Base-by-base conservation (phyloP, 2,888 invertebrate genomes). In the Agrilus cyanescens region DNA sequence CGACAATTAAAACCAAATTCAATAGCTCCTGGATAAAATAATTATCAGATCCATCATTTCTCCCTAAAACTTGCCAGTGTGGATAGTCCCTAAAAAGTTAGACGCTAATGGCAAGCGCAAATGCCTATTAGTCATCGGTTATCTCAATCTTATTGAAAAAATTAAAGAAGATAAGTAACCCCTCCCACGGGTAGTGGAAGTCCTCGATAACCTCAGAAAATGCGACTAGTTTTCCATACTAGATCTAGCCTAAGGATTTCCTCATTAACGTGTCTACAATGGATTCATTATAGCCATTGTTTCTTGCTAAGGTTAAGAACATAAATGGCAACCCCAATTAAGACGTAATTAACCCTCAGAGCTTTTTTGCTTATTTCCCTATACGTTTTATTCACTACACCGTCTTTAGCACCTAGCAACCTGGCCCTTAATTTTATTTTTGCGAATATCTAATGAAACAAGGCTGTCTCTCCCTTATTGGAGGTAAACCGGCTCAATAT, bases 241-340 rank as follows among this genome's bases (percentile, higher is more conserved):
- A n/a, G 50, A 51, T 42, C 33, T 53, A 12, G 45, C 40, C 31
- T 48, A 47, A 30, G 57, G 53, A 13, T 58, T 55, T 32, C 51
- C 51, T n/a, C n/a, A n/a, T n/a, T n/a, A n/a, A n/a, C n/a, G n/a
- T n/a, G n/a, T n/a, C n/a, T n/a, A n/a, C n/a, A n/a, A n/a, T n/a
- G n/a, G n/a, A n/a, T n/a, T n/a, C n/a, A n/a, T n/a, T n/a, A n/a
- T n/a, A n/a, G n/a, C n/a, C n/a, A n/a, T n/a, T n/a, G n/a, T n/a
- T n/a, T n/a, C n/a, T n/a, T n/a, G n/a, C n/a, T n/a, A n/a, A n/a
- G n/a, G n/a, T n/a, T n/a, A n/a, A n/a, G n/a, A n/a, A n/a, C n/a
- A n/a, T n/a, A n/a, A n/a, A n/a, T n/a, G n/a, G n/a, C n/a, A n/a
- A n/a, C n/a, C n/a, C n/a, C n/a, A n/a, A n/a, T n/a, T n/a, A n/a